Percentiles rank a stretch among this genome's conserved stretches.
Evolutionary conservation across 2,797 vertebrate genomes (phyloP).

Genomic region (Typhlichthys subterraneus): DNA sequence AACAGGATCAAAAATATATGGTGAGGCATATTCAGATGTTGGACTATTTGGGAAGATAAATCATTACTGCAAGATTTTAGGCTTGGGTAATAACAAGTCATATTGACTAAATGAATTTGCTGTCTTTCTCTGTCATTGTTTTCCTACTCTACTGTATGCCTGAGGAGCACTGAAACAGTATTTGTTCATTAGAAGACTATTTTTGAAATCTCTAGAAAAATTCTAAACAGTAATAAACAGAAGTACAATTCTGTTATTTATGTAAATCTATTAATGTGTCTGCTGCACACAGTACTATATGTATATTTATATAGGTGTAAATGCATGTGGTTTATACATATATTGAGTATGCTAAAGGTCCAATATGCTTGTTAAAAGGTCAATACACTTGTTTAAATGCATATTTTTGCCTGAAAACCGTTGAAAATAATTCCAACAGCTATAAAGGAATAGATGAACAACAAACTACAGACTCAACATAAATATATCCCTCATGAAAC

Average conservation of each 20-base stretch:
- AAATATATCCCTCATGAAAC: too few relatives aligned
- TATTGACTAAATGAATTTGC: neutral
- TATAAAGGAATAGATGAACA: too few relatives aligned
- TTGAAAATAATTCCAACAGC: too few relatives aligned
- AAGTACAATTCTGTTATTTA: neutral
- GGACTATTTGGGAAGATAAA: conserved; percentile 11
- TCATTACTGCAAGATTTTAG: neutral
- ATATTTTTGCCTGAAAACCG: too few relatives aligned
- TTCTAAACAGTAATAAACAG: neutral
- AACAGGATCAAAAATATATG: conserved; percentile 26
- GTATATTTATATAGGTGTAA: too few relatives aligned
- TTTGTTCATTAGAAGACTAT: conserved; percentile 25
- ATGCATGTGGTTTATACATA: too few relatives aligned
- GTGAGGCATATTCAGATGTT: conserved; percentile 8
- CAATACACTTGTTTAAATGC: too few relatives aligned
- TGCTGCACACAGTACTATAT: too few relatives aligned
- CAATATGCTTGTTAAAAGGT: too few relatives aligned
- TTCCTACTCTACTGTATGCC: conserved; percentile 21
- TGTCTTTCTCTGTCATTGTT: neutral
- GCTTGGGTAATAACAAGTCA: neutral
- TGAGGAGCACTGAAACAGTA: conserved; percentile 32
- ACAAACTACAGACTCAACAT: too few relatives aligned
- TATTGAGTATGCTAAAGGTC: too few relatives aligned
- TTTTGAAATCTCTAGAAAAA: conserved; percentile 9
- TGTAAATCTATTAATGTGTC: too few relatives aligned